Evolutionary conservation across 2,797 vertebrate genomes (phyloP), one percentile per base, ranked within the genome.

Genomic region (Poecile montanus): DNA sequence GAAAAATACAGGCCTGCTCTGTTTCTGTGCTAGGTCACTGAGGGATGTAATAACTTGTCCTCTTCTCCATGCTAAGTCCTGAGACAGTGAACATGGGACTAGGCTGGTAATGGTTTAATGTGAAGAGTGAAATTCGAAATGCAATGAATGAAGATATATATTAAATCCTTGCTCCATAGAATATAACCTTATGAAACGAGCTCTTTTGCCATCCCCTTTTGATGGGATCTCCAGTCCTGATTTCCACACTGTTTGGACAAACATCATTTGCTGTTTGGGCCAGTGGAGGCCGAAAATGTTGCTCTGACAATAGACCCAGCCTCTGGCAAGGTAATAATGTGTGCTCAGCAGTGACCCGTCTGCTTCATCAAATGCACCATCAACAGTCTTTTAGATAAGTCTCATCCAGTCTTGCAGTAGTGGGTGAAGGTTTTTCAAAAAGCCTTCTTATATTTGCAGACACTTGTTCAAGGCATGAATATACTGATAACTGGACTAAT

Each of bases 301-400:
- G 17, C 65, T 81, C 58, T 88, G 73, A 76, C 66, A 84, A 29
- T 42, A 85, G 57, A 54, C 25, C 16, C 85, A 67, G 77, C 85
- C 47, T 76, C 80, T 82, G 60, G 94, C 89, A 96, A 86, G 60
- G 70, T 88, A 79, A 60, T 84, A 72, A 40, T 47, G 73, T 91
- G 60, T 94, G 56, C 85, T 96, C 88, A 94, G 88, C 79, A 92
- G 66, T 81, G 85, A 84, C 94, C 81, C 29, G 17, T 88, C 89
- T 93, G 77, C 74, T 88, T 93, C 87, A 67, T 86, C 88, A 90
- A 84, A 63, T 65, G 48, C 34, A 38, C 16, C 60, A 63, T 45
- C 60, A 65, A 58, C 42, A 71, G 58, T 70, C 74, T 85, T 89
- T 36, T 54, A 58, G 63, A 50, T 67, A 62, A 85, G 57, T 93